Evolutionary conservation across 2,888 invertebrate species (phyloP).

Genomic region (Philonicus albiceps): DNA sequence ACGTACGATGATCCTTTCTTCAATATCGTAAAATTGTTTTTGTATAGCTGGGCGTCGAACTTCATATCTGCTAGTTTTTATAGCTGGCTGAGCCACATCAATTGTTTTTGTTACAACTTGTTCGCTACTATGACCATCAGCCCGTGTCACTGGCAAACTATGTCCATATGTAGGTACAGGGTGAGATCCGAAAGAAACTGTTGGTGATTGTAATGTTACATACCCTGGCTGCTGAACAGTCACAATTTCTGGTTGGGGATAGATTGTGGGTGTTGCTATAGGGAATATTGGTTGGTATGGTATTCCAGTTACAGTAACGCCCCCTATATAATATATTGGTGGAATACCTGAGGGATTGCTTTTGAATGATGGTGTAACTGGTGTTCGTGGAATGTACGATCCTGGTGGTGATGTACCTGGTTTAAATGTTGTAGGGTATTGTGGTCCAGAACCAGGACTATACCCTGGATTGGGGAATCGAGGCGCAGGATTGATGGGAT

Average conservation of each 20-base stretch:
- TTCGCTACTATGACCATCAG: conserved; percentile 58
- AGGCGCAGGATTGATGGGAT: neutral
- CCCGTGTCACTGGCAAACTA: conserved; percentile 64
- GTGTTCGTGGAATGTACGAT: neutral
- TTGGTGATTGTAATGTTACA: conserved; percentile 5
- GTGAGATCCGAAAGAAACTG: conserved; percentile 50
- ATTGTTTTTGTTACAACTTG: conserved; percentile 67
- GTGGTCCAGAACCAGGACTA: neutral
- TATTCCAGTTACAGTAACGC: neutral
- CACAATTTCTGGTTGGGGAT: neutral
- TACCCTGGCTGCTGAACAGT: neutral
- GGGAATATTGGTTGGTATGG: neutral
- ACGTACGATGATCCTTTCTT: conserved; percentile 68
- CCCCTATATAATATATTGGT: neutral
- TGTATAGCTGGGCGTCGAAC: conserved; percentile 70
- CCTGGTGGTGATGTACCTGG: neutral
- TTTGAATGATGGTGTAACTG: neutral
- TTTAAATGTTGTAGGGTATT: neutral
- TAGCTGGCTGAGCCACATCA: conserved; percentile 68
- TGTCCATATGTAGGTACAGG: conserved; percentile 54
- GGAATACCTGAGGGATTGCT: neutral
- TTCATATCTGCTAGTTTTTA: conserved; percentile 67
- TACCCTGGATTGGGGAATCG: neutral
- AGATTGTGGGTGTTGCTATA: neutral
- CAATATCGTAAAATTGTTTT: conserved; percentile 72